Base-by-base conservation (phyloP, 2,888 invertebrate species). In the Sarcophaga variegata region DNA sequence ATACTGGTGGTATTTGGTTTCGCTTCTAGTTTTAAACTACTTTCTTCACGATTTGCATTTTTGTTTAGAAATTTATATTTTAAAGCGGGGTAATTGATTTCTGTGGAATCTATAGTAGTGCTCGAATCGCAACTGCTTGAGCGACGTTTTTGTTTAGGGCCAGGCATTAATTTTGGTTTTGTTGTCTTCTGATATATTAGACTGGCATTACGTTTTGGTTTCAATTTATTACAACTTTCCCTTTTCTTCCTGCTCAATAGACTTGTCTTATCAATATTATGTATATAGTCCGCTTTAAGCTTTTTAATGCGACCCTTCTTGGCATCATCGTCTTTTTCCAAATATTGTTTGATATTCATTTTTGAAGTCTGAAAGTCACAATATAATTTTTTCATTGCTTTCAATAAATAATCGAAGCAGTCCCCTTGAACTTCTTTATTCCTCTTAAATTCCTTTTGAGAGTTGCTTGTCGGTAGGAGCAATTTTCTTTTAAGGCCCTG, bases 381-480 rank as follows among this genome's bases (percentile, higher is more conserved):
- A 70, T 54, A 64, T 66, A 75, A 63, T 17, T 69, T 69, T 22
- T 62, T 69, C n/a, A 81, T 49, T 6, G 49, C 63, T 63, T 76
- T 14, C 60, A 83, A 14, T 66, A 83, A 27, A 66, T 77, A 77
- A 71, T 72, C 71, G 27, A 60, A 83, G 20, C 77, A 72, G 27
- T 62, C 47, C 49, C 66, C 71, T 22, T 71, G 66, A 60, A 77
- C 60, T 71, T 67, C 22, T 49, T 22, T 63, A 72, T 77, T 62
- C 20, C 27, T 27, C 4, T 71, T n/a, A 0, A 71, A 14, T 37
- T 77, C 54, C 0, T 25, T 54, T 54, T 76, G 45, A 12, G 10
- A 2, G 4, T 5, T 3, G 3, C 3, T 54, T 37, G 47, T 45
- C n/a, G 22, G 69, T 8, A 17, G 4, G 5, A 37, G 0, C 1